Conservation (phyloP, 2,797 vertebrate species). For the Knipowitschia caucasica region DNA sequence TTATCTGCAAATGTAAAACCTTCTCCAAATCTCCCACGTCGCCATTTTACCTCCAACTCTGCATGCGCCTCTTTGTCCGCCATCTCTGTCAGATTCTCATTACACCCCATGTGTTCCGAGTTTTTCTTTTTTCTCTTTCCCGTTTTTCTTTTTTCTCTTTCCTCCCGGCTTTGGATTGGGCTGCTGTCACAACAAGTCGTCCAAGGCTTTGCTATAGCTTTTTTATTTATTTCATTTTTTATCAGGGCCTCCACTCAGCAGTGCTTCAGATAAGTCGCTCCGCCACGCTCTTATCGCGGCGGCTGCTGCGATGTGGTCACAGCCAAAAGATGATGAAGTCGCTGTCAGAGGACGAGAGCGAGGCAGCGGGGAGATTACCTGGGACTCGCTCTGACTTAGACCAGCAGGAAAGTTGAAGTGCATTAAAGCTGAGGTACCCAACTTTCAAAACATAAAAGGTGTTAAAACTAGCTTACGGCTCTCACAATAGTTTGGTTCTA, state of each 20-base stretch:
- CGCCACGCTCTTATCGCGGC: slow-evolving; percentile 62
- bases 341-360: slow-evolving; percentile 44
- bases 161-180: slow-evolving; percentile 24
- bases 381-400: no score
- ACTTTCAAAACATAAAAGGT: no score
- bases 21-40: slow-evolving; percentile 1
- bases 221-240: slow-evolving; percentile 35
- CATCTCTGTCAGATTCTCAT: slow-evolving; percentile 39
- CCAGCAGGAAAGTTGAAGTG: no score
- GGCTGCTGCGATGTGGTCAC: slow-evolving; percentile 63
- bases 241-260: slow-evolving; percentile 64
- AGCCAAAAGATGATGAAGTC: slow-evolving; percentile 64
- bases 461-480: no score
- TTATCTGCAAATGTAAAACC: slow-evolving; percentile 17
- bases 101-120: slow-evolving; percentile 19
- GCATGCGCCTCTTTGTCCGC: slow-evolving; percentile 30
- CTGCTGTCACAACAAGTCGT: slow-evolving; percentile 66
- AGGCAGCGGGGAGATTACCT: slow-evolving; percentile 46
- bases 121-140: slow-evolving; percentile 15
- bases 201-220: slow-evolving; percentile 35
- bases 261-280: slow-evolving; percentile 63
- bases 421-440: no score
- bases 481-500: no score
- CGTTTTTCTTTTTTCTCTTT: slow-evolving; percentile 39
- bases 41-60: slow-evolving; percentile 4